Evolutionary conservation across 2,797 vertebrate species (phyloP), one percentile per base, ranked within the genome.

Genomic region (Diglossa cyanea): DNA sequence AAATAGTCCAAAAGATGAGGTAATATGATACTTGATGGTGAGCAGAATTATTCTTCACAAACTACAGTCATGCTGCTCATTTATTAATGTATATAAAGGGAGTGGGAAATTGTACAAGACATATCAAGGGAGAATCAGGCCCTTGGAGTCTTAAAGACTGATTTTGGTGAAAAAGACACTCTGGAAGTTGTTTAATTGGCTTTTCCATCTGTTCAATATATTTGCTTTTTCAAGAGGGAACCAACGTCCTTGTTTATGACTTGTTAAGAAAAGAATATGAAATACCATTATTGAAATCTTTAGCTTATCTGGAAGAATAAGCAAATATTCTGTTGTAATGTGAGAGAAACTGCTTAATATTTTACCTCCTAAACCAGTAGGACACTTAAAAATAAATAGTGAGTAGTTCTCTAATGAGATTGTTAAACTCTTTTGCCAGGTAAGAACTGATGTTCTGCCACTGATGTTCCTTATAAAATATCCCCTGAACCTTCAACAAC

Each of bases 291-390:
- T 31, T 63, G 35, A 93, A 72, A 88, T 91, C 55, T 81, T 85
- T 37, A 90, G 57, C 89, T 89, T 86, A 23, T 93, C 88, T 92
- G 93, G 85, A 90, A 39, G 33, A 93, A 37, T 70, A 83, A 93
- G 26, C 40, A 94, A 93, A 55, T 40, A 44, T 81, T 33, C 53
- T 82, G 63, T 85, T 94, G 61, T 88, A 73, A 91, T 54, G 25
- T 40, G 44, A 91, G 45, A 73, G 28, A 82, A 86, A 44, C n/a
- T 84, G 39, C 70, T 76, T 87, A 54, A 50, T 88, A 71, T 90
- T 93, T 96, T 91, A 40, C 28, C 48, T 93, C 31, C 73, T 91
- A 86, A 95, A 86, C 75, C 44, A 67, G 66, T 33, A 31, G 28
- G 30, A 90, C 6, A 44, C 62, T 88, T 76, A 83, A 90, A 90